phyloP scores from a whole-genome alignment of 2,797 vertebrate species.

The Phrynocephalus forsythii region DNA sequence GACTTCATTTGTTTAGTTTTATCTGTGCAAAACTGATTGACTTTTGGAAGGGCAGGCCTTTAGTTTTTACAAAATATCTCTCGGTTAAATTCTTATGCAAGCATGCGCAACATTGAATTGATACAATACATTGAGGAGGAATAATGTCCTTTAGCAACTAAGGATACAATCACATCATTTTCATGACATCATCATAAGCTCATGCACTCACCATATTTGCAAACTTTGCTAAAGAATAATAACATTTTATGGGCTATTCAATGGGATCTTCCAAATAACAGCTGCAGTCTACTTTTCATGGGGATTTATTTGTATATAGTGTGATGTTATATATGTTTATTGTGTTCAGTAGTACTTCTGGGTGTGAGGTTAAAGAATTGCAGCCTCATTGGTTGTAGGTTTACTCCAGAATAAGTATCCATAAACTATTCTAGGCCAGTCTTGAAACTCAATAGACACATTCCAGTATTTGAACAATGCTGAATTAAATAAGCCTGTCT shows the following conservation, averaged over 20 bases:
- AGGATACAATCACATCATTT: neutral
- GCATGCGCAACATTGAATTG: slow-evolving; percentile 46
- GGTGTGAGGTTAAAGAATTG: neutral
- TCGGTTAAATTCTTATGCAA: slow-evolving; percentile 48
- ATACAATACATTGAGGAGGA: slow-evolving; percentile 47
- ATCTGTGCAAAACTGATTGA: slow-evolving; percentile 66
- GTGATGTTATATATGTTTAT: neutral
- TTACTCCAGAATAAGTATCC: neutral
- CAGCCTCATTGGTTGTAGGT: neutral
- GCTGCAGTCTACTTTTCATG: neutral
- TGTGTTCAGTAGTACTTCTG: neutral
- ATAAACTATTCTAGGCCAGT: no score
- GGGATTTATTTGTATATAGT: neutral
- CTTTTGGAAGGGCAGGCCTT: slow-evolving; percentile 53
- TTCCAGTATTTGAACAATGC: no score
- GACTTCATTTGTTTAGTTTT: slow-evolving; percentile 59
- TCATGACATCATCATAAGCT: neutral
- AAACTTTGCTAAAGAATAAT: neutral
- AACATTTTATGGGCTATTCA: neutral
- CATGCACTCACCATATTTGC: neutral
- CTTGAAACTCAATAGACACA: neutral
- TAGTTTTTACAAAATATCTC: slow-evolving; percentile 1
- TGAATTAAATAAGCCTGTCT: no score
- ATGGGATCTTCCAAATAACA: slow-evolving; percentile 11
- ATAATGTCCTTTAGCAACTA: slow-evolving; percentile 5